Base-by-base conservation (phyloP, 2,888 invertebrate genomes). In the Griposia aprilina region DNA sequence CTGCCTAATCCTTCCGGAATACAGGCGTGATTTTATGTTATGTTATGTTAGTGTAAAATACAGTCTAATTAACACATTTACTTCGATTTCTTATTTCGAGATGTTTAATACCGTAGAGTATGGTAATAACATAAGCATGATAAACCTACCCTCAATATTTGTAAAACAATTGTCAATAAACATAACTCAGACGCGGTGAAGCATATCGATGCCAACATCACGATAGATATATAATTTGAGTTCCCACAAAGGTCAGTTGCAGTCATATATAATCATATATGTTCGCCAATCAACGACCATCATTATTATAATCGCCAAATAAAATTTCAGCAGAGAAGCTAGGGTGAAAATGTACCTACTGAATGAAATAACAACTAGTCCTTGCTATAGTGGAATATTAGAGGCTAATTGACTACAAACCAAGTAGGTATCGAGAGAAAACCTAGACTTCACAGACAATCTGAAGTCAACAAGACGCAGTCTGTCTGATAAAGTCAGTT, bases 171-270 rank as follows among this genome's bases (percentile, higher is more conserved):
- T 59, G n/a, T 52, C 66, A 78, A 66, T 26, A 15, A 60, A 78
- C 50, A 36, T 36, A 48, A 36, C 48, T 63, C 26, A 13, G 55
- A 57, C 30, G 57, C 57, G 60, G 70, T 74, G 63, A 70, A 60
- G 66, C 78, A 66, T 63, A 62, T 55, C 36, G 45, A 66, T 52
- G 63, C 50, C 60, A 66, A 72, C 60, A 74, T 62, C 71, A 63
- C n/a, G 26, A 62, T 63, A 65, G 15, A 68, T 23, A 30, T 45
- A 77, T 82, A 74, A 83, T 78, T 70, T 71, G 69, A 69, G 45
- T 63, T 52, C 36, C 57, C 62, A 65, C 26, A 84, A 70, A 74
- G 85, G 67, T 74, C 76, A 80, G 15, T 60, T 73, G 20, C 41
- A 36, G 36, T n/a, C 62, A 82, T 15, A 62, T 20, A 45, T 63